These are phyloP conservation scores for Ceramica pisi DNA, from an alignment of 2,888 invertebrate genomes.

Conservation along the genomic window DNA sequence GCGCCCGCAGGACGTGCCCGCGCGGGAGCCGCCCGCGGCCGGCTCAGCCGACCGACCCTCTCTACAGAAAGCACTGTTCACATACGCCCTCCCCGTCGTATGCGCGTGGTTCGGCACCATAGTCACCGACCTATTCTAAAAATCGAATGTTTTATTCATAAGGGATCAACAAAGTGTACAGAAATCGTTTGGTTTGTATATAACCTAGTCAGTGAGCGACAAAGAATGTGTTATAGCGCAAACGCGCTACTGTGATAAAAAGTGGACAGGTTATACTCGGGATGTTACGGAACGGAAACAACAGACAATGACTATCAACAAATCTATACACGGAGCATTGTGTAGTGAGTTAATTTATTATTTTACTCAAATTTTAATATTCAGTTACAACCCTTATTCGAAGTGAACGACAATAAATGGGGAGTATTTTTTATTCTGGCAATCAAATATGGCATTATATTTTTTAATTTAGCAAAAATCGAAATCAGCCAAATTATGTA, in stretches of 20 bases:
- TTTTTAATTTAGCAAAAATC: slow-evolving; percentile 65
- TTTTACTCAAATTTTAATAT: slow-evolving; percentile 56
- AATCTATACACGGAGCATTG: slow-evolving; percentile 72
- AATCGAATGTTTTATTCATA: slow-evolving; percentile 6
- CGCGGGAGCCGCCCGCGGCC: slow-evolving; percentile 94
- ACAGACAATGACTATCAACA: slow-evolving; percentile 73
- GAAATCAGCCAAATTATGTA: slow-evolving; percentile 84
- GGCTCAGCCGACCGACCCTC: slow-evolving; percentile 91
- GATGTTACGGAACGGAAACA: slow-evolving; percentile 43
- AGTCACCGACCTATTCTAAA: slow-evolving; percentile 95
- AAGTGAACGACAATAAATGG: slow-evolving; percentile 84
- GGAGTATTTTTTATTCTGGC: slow-evolving; percentile 63
- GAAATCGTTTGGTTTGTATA: slow-evolving; percentile 67
- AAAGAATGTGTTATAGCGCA: slow-evolving; percentile 67
- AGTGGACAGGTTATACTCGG: slow-evolving; percentile 60
- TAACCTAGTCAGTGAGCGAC: slow-evolving; percentile 85
- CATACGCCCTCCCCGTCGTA: slow-evolving; percentile 95
- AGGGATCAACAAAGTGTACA: slow-evolving; percentile 48
- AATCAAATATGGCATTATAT: slow-evolving; percentile 65
- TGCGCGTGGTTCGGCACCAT: slow-evolving; percentile 96
- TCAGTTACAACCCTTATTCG: slow-evolving; percentile 63
- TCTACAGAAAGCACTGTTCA: slow-evolving; percentile 92
- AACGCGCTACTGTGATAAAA: slow-evolving; percentile 84
- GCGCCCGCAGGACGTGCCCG: slow-evolving; percentile 91
- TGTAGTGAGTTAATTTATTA: slow-evolving; percentile 79